phyloP scores from a whole-genome alignment of 2,113 vertebrate species.

The Daphoenositta chrysoptera region DNA sequence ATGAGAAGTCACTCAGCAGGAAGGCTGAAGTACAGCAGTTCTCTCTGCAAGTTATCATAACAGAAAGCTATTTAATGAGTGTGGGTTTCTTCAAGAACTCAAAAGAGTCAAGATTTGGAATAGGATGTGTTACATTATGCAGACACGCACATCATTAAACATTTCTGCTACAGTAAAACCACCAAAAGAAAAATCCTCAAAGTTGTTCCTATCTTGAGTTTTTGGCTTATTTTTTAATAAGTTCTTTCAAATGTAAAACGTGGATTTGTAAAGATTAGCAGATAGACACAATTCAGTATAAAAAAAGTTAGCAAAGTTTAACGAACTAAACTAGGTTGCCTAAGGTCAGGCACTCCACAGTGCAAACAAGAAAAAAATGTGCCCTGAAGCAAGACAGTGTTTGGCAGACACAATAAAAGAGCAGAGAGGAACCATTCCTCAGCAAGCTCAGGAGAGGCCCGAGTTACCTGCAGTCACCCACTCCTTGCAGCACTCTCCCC shows the following conservation, averaged over 20 bases:
- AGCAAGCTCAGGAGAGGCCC: not conserved
- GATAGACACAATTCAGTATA: not conserved
- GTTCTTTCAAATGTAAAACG: not conserved
- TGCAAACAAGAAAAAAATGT: not conserved
- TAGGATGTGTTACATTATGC: slow-evolving; percentile 18
- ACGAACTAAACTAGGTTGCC: not conserved
- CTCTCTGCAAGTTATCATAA: slow-evolving; percentile 62
- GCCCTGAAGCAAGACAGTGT: not conserved
- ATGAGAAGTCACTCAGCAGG: slow-evolving; percentile 67
- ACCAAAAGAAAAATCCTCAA: not conserved
- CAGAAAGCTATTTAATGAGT: slow-evolving; percentile 66
- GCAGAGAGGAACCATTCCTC: not conserved
- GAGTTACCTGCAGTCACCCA: not conserved
- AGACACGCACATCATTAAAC: not conserved
- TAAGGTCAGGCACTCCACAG: not conserved
- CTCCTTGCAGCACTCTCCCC: not conserved
- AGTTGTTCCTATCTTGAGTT: not conserved
- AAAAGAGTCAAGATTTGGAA: slow-evolving; percentile 42
- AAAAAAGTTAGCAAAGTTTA: not conserved
- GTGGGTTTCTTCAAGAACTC: slow-evolving; percentile 42
- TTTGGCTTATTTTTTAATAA: not conserved
- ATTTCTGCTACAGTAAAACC: not conserved
- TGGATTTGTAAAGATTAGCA: not conserved
- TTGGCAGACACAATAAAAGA: not conserved
- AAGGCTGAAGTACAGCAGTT: slow-evolving; percentile 32